These are phyloP conservation scores for Caenorhabditis wallacei DNA, from an alignment of 2,888 invertebrate species.

Conservation along the genomic window DNA sequence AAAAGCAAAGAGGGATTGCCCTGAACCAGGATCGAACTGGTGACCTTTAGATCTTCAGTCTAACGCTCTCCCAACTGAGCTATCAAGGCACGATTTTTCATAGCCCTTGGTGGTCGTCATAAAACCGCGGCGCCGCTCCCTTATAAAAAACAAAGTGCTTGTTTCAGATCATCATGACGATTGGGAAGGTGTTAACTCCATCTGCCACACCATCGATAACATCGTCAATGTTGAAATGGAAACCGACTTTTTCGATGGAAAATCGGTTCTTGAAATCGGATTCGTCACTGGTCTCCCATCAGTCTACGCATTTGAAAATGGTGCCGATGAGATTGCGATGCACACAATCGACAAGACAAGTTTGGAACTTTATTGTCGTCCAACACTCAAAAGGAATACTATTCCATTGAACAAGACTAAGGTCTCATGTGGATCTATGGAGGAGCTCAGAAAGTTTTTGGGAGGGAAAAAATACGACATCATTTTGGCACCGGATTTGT, in stretches of 20 bases:
- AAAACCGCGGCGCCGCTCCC: neutral
- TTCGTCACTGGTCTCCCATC: constrained; percentile 80
- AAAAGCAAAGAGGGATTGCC: constrained; percentile 68
- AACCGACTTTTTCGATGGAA: constrained; percentile 77
- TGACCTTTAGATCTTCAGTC: constrained; percentile 84
- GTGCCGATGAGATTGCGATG: constrained; percentile 76
- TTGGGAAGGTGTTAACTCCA: constrained; percentile 79
- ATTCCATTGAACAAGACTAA: constrained; percentile 76
- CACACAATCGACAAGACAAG: constrained; percentile 70
- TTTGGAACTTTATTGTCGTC: constrained; percentile 73
- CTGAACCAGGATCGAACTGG: constrained; percentile 83
- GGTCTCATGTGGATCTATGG: constrained; percentile 70
- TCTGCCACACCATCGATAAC: constrained; percentile 78
- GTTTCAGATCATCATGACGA: constrained; percentile 69
- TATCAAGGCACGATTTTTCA: constrained; percentile 75
- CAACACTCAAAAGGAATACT: constrained; percentile 77
- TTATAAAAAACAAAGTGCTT: neutral
- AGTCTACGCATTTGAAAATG: constrained; percentile 77
- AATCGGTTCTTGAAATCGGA: constrained; percentile 80
- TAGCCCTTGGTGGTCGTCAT: neutral
- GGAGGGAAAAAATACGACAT: constrained; percentile 80
- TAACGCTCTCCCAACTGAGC: constrained; percentile 84
- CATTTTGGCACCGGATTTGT: constrained; percentile 79
- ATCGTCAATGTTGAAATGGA: constrained; percentile 79
- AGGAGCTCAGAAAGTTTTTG: constrained; percentile 67